Evolutionary conservation across 1,140 invertebrate species (phyloP).

Genomic region (Cyclina sinensis): DNA sequence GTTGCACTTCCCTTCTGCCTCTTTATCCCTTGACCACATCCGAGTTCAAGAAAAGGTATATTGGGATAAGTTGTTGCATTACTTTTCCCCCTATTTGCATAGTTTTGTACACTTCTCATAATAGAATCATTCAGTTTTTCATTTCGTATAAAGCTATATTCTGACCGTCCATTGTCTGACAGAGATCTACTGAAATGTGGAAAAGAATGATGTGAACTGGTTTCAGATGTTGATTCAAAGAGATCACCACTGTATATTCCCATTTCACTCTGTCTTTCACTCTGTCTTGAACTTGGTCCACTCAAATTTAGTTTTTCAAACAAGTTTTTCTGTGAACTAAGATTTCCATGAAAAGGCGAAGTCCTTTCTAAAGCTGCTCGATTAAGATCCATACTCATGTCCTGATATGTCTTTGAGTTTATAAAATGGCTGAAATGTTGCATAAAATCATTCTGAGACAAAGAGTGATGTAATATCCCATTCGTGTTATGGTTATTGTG

Average conservation of each 20-base stretch:
- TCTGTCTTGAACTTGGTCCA: background rate
- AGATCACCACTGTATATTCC: conserved; percentile 50
- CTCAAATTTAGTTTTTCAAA: background rate
- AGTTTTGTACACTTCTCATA: conserved; percentile 55
- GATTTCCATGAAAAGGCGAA: background rate
- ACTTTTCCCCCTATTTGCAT: background rate
- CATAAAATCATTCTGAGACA: conserved; percentile 11
- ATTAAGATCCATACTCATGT: conserved; percentile 37
- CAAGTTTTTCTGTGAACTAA: background rate
- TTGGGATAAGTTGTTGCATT: background rate
- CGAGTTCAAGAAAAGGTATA: conserved; percentile 48
- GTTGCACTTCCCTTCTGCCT: background rate
- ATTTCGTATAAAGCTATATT: conserved; percentile 46
- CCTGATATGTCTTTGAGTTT: background rate
- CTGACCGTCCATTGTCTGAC: conserved; percentile 45
- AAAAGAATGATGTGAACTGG: background rate
- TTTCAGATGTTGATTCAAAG: conserved; percentile 50
- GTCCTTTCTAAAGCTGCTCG: conserved; percentile 19
- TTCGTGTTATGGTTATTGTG: background rate
- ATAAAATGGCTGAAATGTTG: background rate
- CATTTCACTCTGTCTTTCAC: background rate
- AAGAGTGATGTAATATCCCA: background rate
- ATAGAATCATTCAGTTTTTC: conserved; percentile 54
- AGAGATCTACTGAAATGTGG: conserved; percentile 36
- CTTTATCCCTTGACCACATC: conserved; percentile 42